Percentiles rank a stretch among this genome's conserved stretches.
Conservation (phyloP, 2,888 invertebrate species). For the Phyllotreta striolata region DNA sequence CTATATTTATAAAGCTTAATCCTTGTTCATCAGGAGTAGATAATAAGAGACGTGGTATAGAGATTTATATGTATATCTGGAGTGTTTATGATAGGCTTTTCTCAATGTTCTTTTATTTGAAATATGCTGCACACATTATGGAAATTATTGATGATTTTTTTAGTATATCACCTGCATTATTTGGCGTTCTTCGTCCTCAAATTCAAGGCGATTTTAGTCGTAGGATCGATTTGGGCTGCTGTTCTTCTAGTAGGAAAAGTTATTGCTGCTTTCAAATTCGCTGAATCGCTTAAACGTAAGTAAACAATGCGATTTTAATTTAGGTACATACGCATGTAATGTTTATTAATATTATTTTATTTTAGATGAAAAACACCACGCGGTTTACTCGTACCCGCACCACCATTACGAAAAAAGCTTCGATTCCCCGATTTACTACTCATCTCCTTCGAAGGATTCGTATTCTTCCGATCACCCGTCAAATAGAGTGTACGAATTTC, state of each 20-base stretch:
- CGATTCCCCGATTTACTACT: slow-evolving; percentile 11
- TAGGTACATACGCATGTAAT: not conserved
- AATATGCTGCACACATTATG: too few species aligned
- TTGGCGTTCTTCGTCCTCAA: slow-evolving; percentile 56
- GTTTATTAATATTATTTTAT: too few species aligned
- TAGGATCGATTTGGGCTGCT: slow-evolving; percentile 54
- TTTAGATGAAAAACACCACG: slow-evolving; percentile 9
- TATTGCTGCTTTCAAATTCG: slow-evolving; percentile 53
- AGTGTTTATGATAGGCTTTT: too few species aligned
- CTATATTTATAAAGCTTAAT: too few species aligned
- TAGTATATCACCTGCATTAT: slow-evolving; percentile 53
- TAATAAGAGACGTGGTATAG: not conserved
- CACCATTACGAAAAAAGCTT: slow-evolving; percentile 12
- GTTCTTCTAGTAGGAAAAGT: slow-evolving; percentile 54
- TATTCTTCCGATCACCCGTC: slow-evolving; percentile 1
- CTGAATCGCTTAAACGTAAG: slow-evolving; percentile 50
- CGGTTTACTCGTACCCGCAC: slow-evolving; percentile 26
- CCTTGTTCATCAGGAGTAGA: too few species aligned
- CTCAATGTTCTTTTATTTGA: not conserved
- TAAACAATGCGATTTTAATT: not conserved
- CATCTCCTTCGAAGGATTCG: slow-evolving; percentile 1
- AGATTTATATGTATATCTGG: too few species aligned
- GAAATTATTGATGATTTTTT: slow-evolving; percentile 24
- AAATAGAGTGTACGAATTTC: slow-evolving; percentile 1
- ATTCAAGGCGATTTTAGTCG: slow-evolving; percentile 54